phyloP scores from a whole-genome alignment of 2,888 invertebrate species.

The Lithophane leautieri region DNA sequence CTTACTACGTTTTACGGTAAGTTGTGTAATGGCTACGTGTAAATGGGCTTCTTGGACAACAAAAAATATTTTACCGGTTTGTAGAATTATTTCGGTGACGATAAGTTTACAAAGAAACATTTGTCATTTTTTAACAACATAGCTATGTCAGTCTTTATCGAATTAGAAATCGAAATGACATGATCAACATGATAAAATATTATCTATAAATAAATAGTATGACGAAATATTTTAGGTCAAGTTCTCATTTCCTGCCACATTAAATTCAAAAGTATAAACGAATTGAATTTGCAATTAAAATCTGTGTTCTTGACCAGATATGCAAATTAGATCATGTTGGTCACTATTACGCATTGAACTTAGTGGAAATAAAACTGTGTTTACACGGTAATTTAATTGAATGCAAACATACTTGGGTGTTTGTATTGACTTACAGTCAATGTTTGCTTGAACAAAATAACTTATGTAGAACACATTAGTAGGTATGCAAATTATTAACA shows the following conservation, averaged over 20 bases:
- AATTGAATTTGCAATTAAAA: conserved; percentile 34
- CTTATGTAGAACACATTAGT: not conserved
- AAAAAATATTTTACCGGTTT: not conserved
- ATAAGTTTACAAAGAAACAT: conserved; percentile 11
- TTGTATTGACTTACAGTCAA: not conserved
- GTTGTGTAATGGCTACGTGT: not conserved
- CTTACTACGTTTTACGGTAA: conserved; percentile 1
- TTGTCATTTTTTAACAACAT: conserved; percentile 13
- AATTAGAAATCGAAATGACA: conserved; percentile 29
- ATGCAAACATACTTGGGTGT: conserved; percentile 1
- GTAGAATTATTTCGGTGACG: not conserved
- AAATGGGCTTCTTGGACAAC: not conserved
- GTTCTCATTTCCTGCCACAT: conserved; percentile 1
- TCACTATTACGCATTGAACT: not conserved
- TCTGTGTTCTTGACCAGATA: conserved; percentile 32
- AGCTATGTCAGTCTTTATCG: conserved; percentile 13
- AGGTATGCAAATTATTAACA: not conserved
- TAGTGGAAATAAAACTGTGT: not conserved
- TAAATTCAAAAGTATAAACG: not conserved
- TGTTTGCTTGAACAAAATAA: conserved; percentile 10
- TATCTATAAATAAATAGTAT: conserved; percentile 12
- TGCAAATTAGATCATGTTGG: conserved; percentile 29
- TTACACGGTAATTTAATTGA: conserved; percentile 10
- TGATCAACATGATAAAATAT: conserved; percentile 16
- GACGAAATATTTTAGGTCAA: conserved; percentile 26